Conservation (phyloP, 1,140 invertebrate species). For the Saccostrea glomerata region DNA sequence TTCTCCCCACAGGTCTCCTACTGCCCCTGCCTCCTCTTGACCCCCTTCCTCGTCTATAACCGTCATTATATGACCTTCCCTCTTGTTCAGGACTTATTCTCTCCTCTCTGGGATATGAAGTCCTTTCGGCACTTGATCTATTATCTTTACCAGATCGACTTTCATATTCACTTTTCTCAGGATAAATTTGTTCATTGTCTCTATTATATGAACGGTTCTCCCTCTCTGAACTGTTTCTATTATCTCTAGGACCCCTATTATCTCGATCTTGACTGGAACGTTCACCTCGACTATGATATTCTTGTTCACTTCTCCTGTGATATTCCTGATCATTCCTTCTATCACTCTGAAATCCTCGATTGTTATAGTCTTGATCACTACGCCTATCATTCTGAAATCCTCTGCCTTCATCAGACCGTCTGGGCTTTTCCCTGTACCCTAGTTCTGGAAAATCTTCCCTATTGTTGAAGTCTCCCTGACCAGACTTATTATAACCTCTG, state of each 20-base stretch:
- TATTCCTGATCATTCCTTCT: background rate
- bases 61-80: constrained; percentile 5
- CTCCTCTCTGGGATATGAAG: constrained; percentile 39
- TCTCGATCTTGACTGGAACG: constrained; percentile 20
- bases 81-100: constrained; percentile 38
- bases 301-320: constrained; percentile 8
- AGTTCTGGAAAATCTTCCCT: constrained; percentile 3
- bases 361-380: background rate
- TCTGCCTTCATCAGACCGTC: constrained; percentile 26
- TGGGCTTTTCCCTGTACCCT: background rate
- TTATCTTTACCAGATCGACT: background rate
- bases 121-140: constrained; percentile 24
- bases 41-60: constrained; percentile 40
- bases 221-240: constrained; percentile 20
- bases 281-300: constrained; percentile 11
- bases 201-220: constrained; percentile 35
- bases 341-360: background rate
- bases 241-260: background rate
- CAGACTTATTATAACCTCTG: background rate
- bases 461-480: background rate
- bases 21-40: constrained; percentile 40
- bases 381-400: constrained; percentile 16
- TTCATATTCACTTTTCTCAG: background rate
- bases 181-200: constrained; percentile 3
- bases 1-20: constrained; percentile 25